A percentile compares a stretch with the other conserved stretches of the same genome.
Evolutionary conservation across 2,113 vertebrate genomes (phyloP).

Genomic region (Sakesphorus luctuosus): DNA sequence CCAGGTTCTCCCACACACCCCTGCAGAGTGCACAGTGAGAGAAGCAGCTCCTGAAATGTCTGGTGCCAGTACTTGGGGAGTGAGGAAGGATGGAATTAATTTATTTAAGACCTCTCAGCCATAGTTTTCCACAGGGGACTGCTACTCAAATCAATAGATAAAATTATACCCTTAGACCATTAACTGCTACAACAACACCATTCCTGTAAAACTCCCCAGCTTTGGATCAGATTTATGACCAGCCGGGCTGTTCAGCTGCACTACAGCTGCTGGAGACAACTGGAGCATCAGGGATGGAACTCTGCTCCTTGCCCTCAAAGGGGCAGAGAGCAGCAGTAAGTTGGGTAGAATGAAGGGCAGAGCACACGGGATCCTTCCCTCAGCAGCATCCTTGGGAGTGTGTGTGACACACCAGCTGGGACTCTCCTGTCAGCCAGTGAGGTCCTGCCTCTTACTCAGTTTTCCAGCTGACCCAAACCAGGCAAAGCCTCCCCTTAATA

Average conservation of each 20-base stretch:
- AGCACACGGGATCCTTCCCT: rapidly evolving
- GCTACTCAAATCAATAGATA: conserved; percentile 28
- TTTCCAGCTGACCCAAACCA: neutral
- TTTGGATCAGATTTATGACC: neutral
- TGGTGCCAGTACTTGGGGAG: neutral
- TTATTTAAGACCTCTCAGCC: neutral
- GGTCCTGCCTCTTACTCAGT: neutral
- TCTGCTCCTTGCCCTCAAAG: neutral
- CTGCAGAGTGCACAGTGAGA: neutral
- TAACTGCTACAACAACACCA: neutral
- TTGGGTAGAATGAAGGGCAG: rapidly evolving
- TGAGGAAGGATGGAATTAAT: neutral
- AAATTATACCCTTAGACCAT: conserved; percentile 21
- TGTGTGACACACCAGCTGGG: neutral
- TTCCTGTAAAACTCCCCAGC: neutral
- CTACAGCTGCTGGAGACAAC: neutral
- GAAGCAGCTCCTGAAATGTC: neutral
- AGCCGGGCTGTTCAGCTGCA: neutral
- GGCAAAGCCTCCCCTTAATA: neutral
- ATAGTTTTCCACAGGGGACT: neutral
- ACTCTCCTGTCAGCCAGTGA: neutral
- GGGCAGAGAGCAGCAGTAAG: neutral
- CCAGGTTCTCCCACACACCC: neutral
- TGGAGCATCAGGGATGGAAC: neutral
- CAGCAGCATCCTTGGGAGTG: rapidly evolving